Evolutionary conservation across 2,797 vertebrate genomes (phyloP).

Genomic region (Poecilia picta): DNA sequence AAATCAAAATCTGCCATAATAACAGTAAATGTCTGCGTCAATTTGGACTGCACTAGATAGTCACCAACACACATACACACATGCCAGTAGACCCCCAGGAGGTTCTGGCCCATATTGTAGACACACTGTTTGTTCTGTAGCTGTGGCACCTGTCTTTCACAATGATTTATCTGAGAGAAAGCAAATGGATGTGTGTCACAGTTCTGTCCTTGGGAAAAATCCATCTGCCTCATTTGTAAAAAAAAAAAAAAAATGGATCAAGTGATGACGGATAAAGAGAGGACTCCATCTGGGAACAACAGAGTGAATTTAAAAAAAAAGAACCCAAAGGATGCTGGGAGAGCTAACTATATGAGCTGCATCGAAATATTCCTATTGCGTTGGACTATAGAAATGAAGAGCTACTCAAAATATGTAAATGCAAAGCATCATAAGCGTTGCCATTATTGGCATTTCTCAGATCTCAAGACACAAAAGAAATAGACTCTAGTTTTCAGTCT

Average conservation of each 20-base stretch:
- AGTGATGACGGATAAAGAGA: not conserved
- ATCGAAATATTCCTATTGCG: not conserved
- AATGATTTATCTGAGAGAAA: constrained; percentile 52
- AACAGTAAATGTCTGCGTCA: not conserved
- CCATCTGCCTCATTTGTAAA: constrained; percentile 16
- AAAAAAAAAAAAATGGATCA: not conserved
- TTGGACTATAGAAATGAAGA: not conserved
- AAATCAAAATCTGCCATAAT: not conserved
- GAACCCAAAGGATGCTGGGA: not conserved
- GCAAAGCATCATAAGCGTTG: not conserved
- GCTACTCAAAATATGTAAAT: not conserved
- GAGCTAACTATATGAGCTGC: not conserved
- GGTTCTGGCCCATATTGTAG: constrained; percentile 44
- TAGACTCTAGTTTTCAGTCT: not conserved
- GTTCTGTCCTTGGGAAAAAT: constrained; percentile 46
- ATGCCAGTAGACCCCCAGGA: constrained; percentile 38
- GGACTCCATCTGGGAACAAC: not conserved
- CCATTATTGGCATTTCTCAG: not conserved
- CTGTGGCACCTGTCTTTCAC: constrained; percentile 59
- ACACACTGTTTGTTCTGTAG: constrained; percentile 42
- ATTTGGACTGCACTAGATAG: constrained; percentile 52
- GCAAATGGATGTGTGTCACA: constrained; percentile 35
- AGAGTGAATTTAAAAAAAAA: not conserved
- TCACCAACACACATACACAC: constrained; percentile 40
- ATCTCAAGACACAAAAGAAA: not conserved